Conservation (phyloP, 2,888 invertebrate genomes). For the Epinotia brunnichana region DNA sequence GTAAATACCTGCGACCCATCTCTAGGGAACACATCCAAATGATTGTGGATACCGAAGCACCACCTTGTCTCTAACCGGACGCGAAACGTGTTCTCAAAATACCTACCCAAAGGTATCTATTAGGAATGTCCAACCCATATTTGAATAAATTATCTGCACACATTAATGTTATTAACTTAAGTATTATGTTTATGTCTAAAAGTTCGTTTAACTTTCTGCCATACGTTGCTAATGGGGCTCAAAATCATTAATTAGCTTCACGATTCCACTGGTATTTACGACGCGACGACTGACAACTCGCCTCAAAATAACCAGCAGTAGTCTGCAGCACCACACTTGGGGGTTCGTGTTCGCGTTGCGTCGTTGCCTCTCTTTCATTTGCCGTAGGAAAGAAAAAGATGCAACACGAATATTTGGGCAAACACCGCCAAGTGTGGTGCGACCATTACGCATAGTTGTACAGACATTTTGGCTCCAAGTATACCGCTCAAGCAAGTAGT, state of each 20-base stretch:
- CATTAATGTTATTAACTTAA: conserved; percentile 23
- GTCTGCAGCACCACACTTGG: no score
- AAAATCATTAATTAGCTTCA: neutral
- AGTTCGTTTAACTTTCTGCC: conserved; percentile 28
- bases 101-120: conserved; percentile 15
- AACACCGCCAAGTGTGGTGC: no score
- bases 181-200: conserved; percentile 9
- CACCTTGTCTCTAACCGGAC: conserved; percentile 36
- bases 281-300: neutral
- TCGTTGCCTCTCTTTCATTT: no score
- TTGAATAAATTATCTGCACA: conserved; percentile 38
- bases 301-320: neutral
- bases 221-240: neutral
- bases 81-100: conserved; percentile 38
- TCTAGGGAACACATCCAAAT: neutral
- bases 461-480: no score
- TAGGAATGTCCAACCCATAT: conserved; percentile 32
- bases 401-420: no score
- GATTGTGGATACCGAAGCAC: neutral
- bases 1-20: no score
- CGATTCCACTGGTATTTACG: neutral
- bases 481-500: no score
- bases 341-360: no score
- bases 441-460: no score
- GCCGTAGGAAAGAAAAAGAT: no score